Base-by-base conservation (phyloP, 2,797 vertebrate species). In the Phoxinus dragarum region DNA sequence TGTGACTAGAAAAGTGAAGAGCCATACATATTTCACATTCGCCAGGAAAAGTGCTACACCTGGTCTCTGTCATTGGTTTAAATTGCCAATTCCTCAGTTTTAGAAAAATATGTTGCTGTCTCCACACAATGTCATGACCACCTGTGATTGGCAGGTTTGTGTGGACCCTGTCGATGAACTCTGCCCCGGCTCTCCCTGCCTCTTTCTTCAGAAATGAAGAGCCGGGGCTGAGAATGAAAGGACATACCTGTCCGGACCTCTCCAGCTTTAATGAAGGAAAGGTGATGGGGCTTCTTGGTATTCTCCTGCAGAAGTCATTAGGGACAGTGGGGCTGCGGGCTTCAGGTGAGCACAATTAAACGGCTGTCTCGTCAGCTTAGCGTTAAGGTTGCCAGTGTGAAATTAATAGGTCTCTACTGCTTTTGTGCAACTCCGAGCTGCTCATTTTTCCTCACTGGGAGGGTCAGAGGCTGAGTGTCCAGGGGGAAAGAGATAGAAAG, bases 261-360 rank as follows among this genome's bases (percentile, higher is more conserved):
- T 78, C 74, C 31, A 16, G 54, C 82, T 88, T 79, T 93, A 91
- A 94, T 92, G 91, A 93, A 90, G 91, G 82, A 69, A 81, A 89
- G 88, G 88, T 64, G 81, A 90, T 16, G 85, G 82, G 34, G 82
- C 90, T 91, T 86, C 89, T 92, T 90, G 91, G 89, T 93, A 92
- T 92, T 92, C 91, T 89, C 73, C 7, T 79, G 83, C 87, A 90
- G 86, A 85, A 86, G 75, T 87, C 89, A 84, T 86, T 85, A 71
- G 61, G 88, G 88, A 89, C 86, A 89, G 86, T 61, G 82, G 52
- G 76, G 82, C 85, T 66, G 75, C 73, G 3, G 86, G 89, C 88
- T 91, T 89, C 86, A 89, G 92, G 91, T 92, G 91, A 88, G 89
- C 81, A 89, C 90, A 94, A 94, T 94, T 95, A 94, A 94, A 93